Evolutionary conservation across 1,140 invertebrate genomes (phyloP).

Genomic region (Cotesia vestalis): DNA sequence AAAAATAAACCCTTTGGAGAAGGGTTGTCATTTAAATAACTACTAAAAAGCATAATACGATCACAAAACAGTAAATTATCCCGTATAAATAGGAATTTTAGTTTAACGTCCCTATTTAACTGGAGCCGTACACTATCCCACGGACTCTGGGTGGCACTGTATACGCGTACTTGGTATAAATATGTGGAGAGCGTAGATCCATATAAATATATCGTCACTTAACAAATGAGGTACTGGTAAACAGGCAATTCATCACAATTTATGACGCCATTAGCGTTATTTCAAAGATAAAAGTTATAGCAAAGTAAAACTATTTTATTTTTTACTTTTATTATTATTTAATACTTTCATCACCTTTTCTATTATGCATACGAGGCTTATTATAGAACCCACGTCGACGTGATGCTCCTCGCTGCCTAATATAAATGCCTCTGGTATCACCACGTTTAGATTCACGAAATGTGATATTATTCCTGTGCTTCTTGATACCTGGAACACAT

Average conservation of each 20-base stretch:
- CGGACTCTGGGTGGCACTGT: too few relatives aligned
- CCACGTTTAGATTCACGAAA: slow-evolving; percentile 87
- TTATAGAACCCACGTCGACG: slow-evolving; percentile 88
- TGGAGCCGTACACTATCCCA: too few relatives aligned
- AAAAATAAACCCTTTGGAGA: too few relatives aligned
- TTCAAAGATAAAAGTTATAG: background rate
- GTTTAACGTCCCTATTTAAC: too few relatives aligned
- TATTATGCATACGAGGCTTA: slow-evolving; percentile 90
- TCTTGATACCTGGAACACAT: slow-evolving; percentile 78
- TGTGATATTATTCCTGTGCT: slow-evolving; percentile 85
- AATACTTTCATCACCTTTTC: slow-evolving; percentile 78
- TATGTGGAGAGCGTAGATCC: background rate
- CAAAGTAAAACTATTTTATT: background rate
- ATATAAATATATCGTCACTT: slow-evolving; percentile 16
- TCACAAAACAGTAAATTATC: too few relatives aligned
- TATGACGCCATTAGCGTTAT: too few relatives aligned
- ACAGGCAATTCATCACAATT: too few relatives aligned
- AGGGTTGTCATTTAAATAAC: too few relatives aligned
- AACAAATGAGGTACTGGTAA: slow-evolving; percentile 1
- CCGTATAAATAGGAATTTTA: too few relatives aligned
- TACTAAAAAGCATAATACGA: too few relatives aligned
- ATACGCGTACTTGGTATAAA: background rate
- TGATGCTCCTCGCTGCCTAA: slow-evolving; percentile 87
- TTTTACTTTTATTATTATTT: background rate
- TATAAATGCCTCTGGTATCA: slow-evolving; percentile 88